phyloP scores from a whole-genome alignment of 92 coral and sea anemone genomes.

The Epizoanthus fatuus region DNA sequence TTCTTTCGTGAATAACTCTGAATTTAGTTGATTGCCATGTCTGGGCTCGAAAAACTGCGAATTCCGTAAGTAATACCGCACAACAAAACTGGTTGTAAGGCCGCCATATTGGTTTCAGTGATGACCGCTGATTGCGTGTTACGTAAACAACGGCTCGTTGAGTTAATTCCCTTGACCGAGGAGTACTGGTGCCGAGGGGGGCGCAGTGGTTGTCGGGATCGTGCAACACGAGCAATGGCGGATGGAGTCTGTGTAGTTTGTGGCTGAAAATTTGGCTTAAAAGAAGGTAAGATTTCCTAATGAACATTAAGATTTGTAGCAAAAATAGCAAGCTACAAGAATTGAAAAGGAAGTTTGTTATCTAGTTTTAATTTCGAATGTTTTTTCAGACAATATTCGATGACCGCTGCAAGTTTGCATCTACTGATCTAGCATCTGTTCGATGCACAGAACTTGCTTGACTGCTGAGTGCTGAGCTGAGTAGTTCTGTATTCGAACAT shows the following conservation, averaged over 20 bases:
- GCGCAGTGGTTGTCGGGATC: slow-evolving; percentile 15
- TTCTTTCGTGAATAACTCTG: background rate
- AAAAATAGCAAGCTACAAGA: background rate
- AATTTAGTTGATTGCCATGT: background rate
- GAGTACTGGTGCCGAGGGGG: slow-evolving; percentile 2
- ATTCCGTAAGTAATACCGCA: background rate
- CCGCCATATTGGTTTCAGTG: slow-evolving; percentile 28
- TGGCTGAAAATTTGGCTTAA: background rate
- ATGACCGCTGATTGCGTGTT: slow-evolving; percentile 46
- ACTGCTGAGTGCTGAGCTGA: no score
- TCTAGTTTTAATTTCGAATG: background rate
- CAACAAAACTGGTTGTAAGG: background rate
- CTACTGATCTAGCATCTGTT: background rate
- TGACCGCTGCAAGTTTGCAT: background rate
- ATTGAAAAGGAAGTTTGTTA: background rate
- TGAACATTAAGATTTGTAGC: background rate
- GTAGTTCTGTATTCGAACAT: no score
- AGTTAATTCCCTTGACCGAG: slow-evolving; percentile 21
- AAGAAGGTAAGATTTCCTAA: slow-evolving; percentile 20
- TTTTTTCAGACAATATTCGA: background rate
- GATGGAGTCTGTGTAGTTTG: background rate
- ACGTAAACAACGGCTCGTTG: slow-evolving; percentile 53
- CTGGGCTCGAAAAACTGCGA: background rate
- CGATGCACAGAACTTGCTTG: no score
- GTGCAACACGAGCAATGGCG: slow-evolving; percentile 21